Evolutionary conservation across 2,797 vertebrate genomes (phyloP).

Genomic region (Kryptolebias ocellatus): DNA sequence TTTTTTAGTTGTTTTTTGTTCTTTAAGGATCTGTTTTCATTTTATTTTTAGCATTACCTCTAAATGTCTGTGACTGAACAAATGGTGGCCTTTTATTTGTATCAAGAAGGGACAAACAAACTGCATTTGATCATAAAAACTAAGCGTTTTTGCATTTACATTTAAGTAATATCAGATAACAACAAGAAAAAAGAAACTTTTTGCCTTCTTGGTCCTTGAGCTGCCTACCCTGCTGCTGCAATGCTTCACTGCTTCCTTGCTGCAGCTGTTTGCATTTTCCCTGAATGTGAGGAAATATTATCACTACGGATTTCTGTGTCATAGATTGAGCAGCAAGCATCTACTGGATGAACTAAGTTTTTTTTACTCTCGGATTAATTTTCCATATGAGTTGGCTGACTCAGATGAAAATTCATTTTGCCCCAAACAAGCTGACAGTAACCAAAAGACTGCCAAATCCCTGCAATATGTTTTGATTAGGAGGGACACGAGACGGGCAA

Average conservation of each 20-base stretch:
- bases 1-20: too few species aligned
- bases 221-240: neutral
- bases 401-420: slow-evolving; percentile 22
- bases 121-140: too few species aligned
- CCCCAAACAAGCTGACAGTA: slow-evolving; percentile 31
- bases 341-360: slow-evolving; percentile 6
- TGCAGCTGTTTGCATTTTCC: slow-evolving; percentile 8
- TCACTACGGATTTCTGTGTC: slow-evolving; percentile 5
- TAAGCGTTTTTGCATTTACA: too few species aligned
- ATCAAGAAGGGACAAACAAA: too few species aligned
- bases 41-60: too few species aligned
- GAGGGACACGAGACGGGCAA: slow-evolving; percentile 12
- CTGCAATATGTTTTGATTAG: slow-evolving; percentile 43
- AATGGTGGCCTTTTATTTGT: too few species aligned
- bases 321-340: slow-evolving; percentile 4
- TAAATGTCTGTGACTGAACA: too few species aligned
- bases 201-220: too few species aligned
- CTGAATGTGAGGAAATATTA: neutral
- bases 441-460: slow-evolving; percentile 43
- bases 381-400: neutral
- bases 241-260: slow-evolving; percentile 1
- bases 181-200: too few species aligned
- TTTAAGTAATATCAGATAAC: too few species aligned
- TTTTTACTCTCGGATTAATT: slow-evolving; percentile 3
- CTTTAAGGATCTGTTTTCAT: too few species aligned